These are phyloP conservation scores for Ptychobarbus kaznakovi DNA, from an alignment of 2,797 vertebrate species.

Conservation along the genomic window DNA sequence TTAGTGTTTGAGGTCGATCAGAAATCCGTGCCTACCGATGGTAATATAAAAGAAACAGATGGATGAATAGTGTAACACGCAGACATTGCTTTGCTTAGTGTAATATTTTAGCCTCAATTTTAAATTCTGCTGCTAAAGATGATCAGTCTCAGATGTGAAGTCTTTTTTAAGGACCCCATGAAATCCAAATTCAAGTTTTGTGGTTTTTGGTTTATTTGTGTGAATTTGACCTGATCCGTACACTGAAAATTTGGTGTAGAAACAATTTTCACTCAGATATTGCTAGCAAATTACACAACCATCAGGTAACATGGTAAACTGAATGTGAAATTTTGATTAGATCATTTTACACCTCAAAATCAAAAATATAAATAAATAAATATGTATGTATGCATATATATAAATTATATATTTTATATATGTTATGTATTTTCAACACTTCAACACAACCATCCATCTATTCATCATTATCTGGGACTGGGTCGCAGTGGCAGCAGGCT, in stretches of 20 bases:
- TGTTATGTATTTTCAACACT: not conserved
- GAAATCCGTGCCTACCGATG: not conserved
- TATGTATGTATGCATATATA: not conserved
- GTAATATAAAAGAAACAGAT: constrained; percentile 2
- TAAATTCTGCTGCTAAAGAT: not conserved
- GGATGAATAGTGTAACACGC: not conserved
- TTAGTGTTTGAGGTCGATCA: not conserved
- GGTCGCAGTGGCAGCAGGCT: not conserved
- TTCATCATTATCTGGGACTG: not conserved
- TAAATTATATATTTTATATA: not conserved
- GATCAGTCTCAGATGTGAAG: not conserved
- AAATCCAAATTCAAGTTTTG: constrained; percentile 4
- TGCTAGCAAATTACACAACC: not conserved
- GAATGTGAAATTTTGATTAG: not conserved
- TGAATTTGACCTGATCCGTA: not conserved
- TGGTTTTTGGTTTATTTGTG: not conserved
- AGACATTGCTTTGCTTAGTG: not conserved
- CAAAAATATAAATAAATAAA: not conserved
- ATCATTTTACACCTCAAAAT: not conserved
- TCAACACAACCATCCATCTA: not conserved
- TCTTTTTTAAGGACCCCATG: constrained; percentile 20
- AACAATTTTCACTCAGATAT: not conserved
- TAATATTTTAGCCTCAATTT: not conserved
- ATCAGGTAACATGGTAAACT: not conserved
- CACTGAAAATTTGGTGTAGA: not conserved